Base-by-base conservation (phyloP, 2,113 vertebrate genomes). In the Progne subis region DNA sequence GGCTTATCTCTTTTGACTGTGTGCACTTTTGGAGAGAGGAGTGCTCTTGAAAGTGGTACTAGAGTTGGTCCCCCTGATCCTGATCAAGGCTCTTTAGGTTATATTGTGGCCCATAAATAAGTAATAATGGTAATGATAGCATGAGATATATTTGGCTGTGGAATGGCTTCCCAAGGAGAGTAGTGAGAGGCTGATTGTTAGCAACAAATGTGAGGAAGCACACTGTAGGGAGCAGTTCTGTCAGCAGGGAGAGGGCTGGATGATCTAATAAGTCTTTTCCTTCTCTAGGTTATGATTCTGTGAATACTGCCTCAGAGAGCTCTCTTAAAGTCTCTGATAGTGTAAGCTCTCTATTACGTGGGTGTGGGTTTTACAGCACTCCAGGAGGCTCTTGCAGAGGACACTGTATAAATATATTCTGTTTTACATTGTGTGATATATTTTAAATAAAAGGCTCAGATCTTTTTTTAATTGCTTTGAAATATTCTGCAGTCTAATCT, bases 391-490 rank as follows among this genome's bases (percentile, higher is more conserved):
- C 49, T 96, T 93, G 44, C 88, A 83, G 53, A 96, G 79, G 96
- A 90, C 92, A 90, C 56, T 90, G 60, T 88, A 90, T 92, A 96
- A 92, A 96, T 96, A 88, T 91, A 97, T 96, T 95, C 92, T 81
- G 77, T 84, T 96, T 92, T 64, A 97, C 88, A 37, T 68, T 90
- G 47, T 94, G 65, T 96, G 85, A 96, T 96, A 89, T 83, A 90
- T 96, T 96, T 94, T 93, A 95, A 96, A 97, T 92, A 90, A 94
- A 96, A 93, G 44, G 12, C 60, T 93, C 49, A 59, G 64, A 78
- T 96, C 20, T 90, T 95, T 94, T 92, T 93, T 94, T 78, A 96
- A 96, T 95, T 96, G 44, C 64, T 83, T 83, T 83, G 88, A 95
- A 86, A 83, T 92, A 81, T 81, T 86, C 82, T 81, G 19, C 52